Evolutionary conservation across 2,113 vertebrate genomes (phyloP).

Genomic region (Prionailurus viverrinus): DNA sequence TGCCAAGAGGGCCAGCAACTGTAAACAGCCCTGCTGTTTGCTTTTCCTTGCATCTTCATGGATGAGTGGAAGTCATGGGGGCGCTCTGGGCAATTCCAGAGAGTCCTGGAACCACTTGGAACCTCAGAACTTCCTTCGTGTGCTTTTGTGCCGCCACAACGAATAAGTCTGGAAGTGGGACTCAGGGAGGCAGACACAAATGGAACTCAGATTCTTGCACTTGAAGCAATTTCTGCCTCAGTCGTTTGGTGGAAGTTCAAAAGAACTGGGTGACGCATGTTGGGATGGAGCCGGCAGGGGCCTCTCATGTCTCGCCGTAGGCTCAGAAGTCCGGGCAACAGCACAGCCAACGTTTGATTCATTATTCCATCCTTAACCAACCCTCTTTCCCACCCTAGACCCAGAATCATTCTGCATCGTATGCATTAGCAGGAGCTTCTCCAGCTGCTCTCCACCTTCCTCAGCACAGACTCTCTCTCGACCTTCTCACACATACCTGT

Average conservation of each 20-base stretch:
- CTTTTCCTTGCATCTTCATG: not conserved
- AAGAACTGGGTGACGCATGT: constrained; percentile 68
- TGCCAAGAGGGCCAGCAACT: not conserved
- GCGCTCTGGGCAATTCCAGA: not conserved
- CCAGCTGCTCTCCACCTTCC: not conserved
- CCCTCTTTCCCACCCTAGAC: constrained; percentile 4
- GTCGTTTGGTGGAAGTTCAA: constrained; percentile 65
- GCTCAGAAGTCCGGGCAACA: constrained; percentile 2
- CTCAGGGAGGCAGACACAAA: not conserved
- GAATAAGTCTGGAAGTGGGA: constrained; percentile 34
- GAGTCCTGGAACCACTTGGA: constrained; percentile 63
- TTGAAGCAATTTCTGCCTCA: constrained; percentile 47
- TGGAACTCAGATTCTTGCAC: constrained; percentile 59
- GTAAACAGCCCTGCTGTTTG: not conserved
- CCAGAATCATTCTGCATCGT: constrained; percentile 7
- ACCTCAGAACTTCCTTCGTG: not conserved
- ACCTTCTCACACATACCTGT: not conserved
- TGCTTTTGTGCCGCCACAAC: constrained; percentile 36
- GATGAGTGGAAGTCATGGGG: not conserved
- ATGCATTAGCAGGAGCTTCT: not conserved
- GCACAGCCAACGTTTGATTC: not conserved
- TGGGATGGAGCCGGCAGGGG: constrained; percentile 29
- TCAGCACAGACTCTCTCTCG: not conserved
- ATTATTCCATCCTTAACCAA: not conserved
- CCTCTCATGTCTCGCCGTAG: not conserved